A percentile compares a stretch with the other conserved stretches of the same genome.
phyloP scores from a whole-genome alignment of 2,113 vertebrate species.

The Ploceus nigricollis region DNA sequence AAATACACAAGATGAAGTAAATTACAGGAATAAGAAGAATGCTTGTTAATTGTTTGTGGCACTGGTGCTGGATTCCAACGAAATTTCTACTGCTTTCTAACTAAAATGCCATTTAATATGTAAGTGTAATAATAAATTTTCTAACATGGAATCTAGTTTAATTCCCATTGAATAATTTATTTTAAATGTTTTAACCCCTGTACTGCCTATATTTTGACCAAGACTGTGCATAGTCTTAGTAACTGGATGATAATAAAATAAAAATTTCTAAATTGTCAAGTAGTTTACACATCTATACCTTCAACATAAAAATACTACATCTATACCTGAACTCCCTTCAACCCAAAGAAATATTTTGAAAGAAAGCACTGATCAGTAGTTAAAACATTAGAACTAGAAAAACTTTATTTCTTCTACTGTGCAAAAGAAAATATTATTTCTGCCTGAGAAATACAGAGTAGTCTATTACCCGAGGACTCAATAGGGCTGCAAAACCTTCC shows the following conservation, averaged over 20 bases:
- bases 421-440: not conserved
- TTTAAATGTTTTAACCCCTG: not conserved
- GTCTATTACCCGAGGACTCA: not conserved
- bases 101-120: not conserved
- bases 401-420: not conserved
- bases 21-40: not conserved
- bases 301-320: not conserved
- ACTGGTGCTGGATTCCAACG: not conserved
- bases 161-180: not conserved
- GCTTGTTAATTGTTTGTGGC: not conserved
- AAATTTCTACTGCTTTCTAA: not conserved
- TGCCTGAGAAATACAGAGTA: not conserved
- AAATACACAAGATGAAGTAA: not conserved
- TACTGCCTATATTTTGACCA: not conserved
- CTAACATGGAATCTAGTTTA: not conserved
- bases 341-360: not conserved
- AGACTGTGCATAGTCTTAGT: not conserved
- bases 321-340: not conserved
- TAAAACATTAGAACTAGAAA: not conserved
- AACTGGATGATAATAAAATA: not conserved
- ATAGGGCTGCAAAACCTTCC: not conserved
- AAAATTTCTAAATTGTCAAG: not conserved
- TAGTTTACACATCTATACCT: not conserved
- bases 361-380: not conserved
- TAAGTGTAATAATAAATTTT: not conserved